phyloP scores from a whole-genome alignment of 2,113 vertebrate genomes.

The Ochotona princeps region DNA sequence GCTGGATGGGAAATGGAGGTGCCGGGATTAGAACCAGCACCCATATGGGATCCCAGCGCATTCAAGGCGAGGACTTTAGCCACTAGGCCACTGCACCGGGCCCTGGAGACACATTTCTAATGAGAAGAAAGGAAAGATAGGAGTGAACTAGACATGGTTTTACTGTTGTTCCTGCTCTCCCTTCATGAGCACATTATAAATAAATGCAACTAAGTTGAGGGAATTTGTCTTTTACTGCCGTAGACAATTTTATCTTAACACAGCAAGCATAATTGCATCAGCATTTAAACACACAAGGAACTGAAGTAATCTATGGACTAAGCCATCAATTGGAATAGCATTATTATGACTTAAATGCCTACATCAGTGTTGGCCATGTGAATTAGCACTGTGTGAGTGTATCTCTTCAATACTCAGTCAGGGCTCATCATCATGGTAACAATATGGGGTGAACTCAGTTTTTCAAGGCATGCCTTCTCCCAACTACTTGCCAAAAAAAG shows the following conservation, averaged over 20 bases:
- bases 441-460: slow-evolving; percentile 10
- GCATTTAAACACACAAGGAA: slow-evolving; percentile 49
- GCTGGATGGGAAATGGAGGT: no score
- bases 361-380: slow-evolving; percentile 63
- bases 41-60: no score
- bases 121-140: background rate
- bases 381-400: slow-evolving; percentile 32
- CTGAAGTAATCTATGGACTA: slow-evolving; percentile 63
- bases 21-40: no score
- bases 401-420: background rate
- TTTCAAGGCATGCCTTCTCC: background rate
- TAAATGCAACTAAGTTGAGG: slow-evolving; percentile 38
- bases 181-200: background rate
- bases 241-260: slow-evolving; percentile 71
- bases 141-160: background rate
- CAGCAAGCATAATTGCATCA: slow-evolving; percentile 55
- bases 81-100: background rate
- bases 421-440: slow-evolving; percentile 52
- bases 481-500: slow-evolving; percentile 2
- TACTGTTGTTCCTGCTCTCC: background rate
- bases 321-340: slow-evolving; percentile 48
- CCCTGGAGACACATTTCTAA: background rate
- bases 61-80: no score
- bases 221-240: slow-evolving; percentile 38
- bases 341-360: slow-evolving; percentile 64